phyloP scores from a whole-genome alignment of 2,888 invertebrate genomes.

The Nomada fabriciana region DNA sequence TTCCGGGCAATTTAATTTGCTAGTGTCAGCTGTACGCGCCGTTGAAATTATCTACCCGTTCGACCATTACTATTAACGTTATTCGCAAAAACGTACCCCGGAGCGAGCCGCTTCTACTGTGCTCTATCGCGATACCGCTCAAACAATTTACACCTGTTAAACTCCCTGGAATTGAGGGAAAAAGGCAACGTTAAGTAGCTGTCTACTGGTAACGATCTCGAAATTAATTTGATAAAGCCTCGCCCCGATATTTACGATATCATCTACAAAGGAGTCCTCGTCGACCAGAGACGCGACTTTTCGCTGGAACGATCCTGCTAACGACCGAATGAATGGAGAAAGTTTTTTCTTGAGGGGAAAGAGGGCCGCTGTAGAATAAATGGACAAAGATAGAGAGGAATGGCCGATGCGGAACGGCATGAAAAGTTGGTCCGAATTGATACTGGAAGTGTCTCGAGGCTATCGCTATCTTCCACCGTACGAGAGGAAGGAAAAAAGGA shows the following conservation, averaged over 20 bases:
- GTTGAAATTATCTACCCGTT: constrained; percentile 44
- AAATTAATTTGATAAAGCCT: constrained; percentile 32
- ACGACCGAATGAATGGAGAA: constrained; percentile 66
- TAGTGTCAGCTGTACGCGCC: constrained; percentile 37
- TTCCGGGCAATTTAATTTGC: constrained; percentile 53
- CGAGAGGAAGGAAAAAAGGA: not conserved
- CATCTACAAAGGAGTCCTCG: constrained; percentile 16
- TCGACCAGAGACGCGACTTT: constrained; percentile 53
- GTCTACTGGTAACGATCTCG: not conserved
- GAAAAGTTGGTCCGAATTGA: constrained; percentile 23
- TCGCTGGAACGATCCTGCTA: constrained; percentile 62
- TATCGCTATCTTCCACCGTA: constrained; percentile 8
- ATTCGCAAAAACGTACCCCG: constrained; percentile 19
- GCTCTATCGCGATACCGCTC: constrained; percentile 4
- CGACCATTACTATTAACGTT: constrained; percentile 49
- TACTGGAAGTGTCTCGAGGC: constrained; percentile 25
- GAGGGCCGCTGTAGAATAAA: constrained; percentile 50
- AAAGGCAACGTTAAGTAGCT: not conserved
- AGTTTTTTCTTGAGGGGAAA: constrained; percentile 50
- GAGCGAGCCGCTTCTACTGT: not conserved
- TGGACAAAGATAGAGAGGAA: constrained; percentile 55
- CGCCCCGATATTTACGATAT: constrained; percentile 41
- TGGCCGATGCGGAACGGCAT: not conserved
- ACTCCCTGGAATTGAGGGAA: not conserved
- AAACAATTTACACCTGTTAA: constrained; percentile 23